Evolutionary conservation across 2,888 invertebrate species (phyloP).

Genomic region (Standfussiana lucernea): DNA sequence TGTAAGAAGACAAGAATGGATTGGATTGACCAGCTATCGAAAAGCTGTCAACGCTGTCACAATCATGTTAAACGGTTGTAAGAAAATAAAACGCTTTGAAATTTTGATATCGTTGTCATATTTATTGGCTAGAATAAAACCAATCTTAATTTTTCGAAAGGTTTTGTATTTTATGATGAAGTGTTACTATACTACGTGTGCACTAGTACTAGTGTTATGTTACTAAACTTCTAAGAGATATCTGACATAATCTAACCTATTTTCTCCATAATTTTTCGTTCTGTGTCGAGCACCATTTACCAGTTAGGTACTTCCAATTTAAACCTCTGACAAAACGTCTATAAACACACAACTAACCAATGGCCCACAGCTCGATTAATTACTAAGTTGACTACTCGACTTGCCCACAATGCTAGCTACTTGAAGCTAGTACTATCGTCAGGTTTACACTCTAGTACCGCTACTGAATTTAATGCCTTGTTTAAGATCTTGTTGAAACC

Average conservation of each 20-base stretch:
- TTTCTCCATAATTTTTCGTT: background rate
- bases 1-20: no score
- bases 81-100: no score
- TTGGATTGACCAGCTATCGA: no score
- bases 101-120: no score
- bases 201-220: no score
- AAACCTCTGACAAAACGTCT: background rate
- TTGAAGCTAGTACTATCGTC: slow-evolving; percentile 11
- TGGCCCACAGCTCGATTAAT: background rate
- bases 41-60: no score
- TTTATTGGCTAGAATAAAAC: no score
- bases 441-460: slow-evolving; percentile 39
- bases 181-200: background rate
- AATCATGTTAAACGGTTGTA: no score
- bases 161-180: background rate
- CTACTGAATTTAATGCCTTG: slow-evolving; percentile 39
- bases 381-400: slow-evolving; percentile 14
- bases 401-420: slow-evolving; percentile 2
- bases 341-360: background rate
- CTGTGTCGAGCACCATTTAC: background rate
- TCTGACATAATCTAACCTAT: background rate
- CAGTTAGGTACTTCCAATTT: background rate
- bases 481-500: slow-evolving; percentile 22
- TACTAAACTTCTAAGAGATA: background rate
- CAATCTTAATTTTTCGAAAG: no score